phyloP scores from a whole-genome alignment of 2,113 vertebrate species.

The Ailurus styani region DNA sequence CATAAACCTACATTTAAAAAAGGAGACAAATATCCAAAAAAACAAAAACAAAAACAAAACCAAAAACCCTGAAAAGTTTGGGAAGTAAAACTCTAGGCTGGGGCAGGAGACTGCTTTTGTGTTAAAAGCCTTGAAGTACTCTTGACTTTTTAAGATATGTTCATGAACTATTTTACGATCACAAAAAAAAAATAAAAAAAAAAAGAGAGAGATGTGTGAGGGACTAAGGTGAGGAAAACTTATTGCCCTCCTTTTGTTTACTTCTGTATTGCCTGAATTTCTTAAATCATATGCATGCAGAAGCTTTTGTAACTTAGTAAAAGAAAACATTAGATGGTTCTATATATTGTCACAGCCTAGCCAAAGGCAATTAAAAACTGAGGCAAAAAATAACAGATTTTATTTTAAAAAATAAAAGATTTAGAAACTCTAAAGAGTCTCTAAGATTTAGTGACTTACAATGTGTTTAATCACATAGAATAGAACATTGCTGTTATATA shows the following conservation, averaged over 20 bases:
- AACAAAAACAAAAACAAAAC: not conserved
- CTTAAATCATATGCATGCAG: too few species aligned
- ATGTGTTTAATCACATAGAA: not conserved
- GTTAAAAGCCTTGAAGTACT: not conserved
- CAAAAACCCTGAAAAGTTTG: not conserved
- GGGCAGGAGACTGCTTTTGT: not conserved
- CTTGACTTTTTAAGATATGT: not conserved
- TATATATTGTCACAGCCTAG: not conserved
- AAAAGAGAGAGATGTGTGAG: not conserved
- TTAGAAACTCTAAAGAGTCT: not conserved
- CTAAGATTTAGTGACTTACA: not conserved
- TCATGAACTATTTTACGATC: not conserved
- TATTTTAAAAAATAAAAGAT: not conserved
- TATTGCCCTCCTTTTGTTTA: not conserved
- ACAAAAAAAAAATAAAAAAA: not conserved
- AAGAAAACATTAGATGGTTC: not conserved
- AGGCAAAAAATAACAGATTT: not conserved
- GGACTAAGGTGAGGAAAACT: not conserved
- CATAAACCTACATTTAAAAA: not conserved
- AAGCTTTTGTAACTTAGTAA: not conserved
- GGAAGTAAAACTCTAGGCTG: not conserved
- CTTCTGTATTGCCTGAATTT: not conserved
- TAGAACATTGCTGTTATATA: not conserved
- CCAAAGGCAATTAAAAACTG: not conserved
- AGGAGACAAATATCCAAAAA: not conserved